Evolutionary conservation across 1,140 invertebrate species (phyloP).

Genomic region (Caenorhabditis latens): DNA sequence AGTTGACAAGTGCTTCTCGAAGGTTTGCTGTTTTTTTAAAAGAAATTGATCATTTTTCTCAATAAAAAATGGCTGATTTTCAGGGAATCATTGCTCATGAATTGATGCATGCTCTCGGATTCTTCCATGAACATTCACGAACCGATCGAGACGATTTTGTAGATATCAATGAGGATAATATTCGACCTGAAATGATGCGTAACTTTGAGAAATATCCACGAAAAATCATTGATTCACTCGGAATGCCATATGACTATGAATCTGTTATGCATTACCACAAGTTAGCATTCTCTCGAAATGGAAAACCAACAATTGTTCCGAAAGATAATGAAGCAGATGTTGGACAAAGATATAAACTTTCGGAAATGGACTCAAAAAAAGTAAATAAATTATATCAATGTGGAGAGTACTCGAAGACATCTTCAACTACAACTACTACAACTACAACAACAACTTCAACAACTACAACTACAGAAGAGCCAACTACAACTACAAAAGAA

Average conservation of each 20-base stretch:
- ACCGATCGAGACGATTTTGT: constrained; percentile 77
- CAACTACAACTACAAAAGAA: constrained; percentile 59
- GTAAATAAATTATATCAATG: constrained; percentile 64
- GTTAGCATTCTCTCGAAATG: constrained; percentile 76
- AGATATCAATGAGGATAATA: constrained; percentile 75
- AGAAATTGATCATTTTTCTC: no score
- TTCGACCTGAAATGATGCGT: constrained; percentile 76
- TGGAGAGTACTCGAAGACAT: constrained; percentile 59
- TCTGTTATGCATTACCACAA: constrained; percentile 77
- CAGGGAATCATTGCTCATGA: constrained; percentile 77
- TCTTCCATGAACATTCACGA: constrained; percentile 77
- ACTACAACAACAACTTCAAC: constrained; percentile 60
- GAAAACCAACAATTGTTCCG: constrained; percentile 76
- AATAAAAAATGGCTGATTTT: not conserved
- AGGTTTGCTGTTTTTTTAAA: constrained; percentile 65
- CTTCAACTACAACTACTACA: constrained; percentile 61
- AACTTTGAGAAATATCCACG: constrained; percentile 78
- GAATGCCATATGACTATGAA: constrained; percentile 77
- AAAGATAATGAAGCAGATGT: constrained; percentile 74
- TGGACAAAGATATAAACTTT: constrained; percentile 77
- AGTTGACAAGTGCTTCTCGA: constrained; percentile 77
- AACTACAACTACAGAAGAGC: constrained; percentile 58
- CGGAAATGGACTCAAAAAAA: constrained; percentile 74
- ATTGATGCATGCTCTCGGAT: constrained; percentile 75
- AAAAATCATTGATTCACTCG: constrained; percentile 77